Evolutionary conservation across 2,113 vertebrate genomes (phyloP).

Genomic region (Erpornis zantholeuca): DNA sequence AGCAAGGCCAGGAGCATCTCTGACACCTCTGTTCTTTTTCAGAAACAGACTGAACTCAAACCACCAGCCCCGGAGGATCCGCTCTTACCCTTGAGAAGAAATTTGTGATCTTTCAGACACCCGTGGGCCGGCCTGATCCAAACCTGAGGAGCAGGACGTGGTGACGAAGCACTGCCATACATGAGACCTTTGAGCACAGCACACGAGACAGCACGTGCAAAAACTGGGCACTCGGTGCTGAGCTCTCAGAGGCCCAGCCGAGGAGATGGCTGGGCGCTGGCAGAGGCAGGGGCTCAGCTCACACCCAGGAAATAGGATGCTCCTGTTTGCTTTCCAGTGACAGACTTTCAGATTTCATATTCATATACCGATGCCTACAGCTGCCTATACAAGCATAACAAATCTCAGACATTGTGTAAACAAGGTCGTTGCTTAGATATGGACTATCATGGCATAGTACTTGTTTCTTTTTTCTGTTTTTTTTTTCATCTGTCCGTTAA

Average conservation of each 20-base stretch:
- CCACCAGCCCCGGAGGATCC: slow-evolving; percentile 36
- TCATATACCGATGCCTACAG: slow-evolving; percentile 65
- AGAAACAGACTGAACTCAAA: slow-evolving; percentile 74
- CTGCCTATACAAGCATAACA: slow-evolving; percentile 60
- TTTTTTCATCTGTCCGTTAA: slow-evolving; percentile 1
- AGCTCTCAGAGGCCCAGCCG: background rate
- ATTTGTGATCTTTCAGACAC: background rate
- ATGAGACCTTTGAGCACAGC: slow-evolving; percentile 39
- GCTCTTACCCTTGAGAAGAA: slow-evolving; percentile 50
- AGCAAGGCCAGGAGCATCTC: background rate
- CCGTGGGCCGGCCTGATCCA: slow-evolving; percentile 13
- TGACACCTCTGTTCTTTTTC: slow-evolving; percentile 60
- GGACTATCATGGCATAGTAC: slow-evolving; percentile 61
- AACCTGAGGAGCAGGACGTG: slow-evolving; percentile 23
- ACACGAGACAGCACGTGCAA: background rate
- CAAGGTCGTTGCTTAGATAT: slow-evolving; percentile 64
- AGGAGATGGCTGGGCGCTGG: background rate
- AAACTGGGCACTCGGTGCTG: background rate
- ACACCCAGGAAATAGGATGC: slow-evolving; percentile 26
- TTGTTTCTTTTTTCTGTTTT: background rate
- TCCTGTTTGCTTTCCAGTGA: slow-evolving; percentile 68
- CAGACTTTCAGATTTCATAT: slow-evolving; percentile 68
- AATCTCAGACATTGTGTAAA: slow-evolving; percentile 58
- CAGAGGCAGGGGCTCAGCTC: background rate
- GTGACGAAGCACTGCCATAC: slow-evolving; percentile 13